Conservation (phyloP, 1,140 invertebrate species). For the Tyrophagus putrescentiae region DNA sequence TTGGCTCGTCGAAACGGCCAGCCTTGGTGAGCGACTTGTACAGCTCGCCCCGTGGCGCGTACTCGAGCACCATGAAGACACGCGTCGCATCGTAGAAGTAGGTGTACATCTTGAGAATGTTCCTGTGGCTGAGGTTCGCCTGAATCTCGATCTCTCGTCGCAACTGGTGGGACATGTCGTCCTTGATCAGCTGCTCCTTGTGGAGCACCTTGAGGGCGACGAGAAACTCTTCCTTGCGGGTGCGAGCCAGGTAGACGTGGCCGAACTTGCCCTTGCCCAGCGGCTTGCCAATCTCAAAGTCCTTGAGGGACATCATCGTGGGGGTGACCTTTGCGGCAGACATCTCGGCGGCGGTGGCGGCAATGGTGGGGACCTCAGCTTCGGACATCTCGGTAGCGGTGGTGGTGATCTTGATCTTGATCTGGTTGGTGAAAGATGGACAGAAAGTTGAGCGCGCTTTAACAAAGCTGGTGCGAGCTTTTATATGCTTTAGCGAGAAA, state of each 20-base stretch:
- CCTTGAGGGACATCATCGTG: slow-evolving; percentile 40
- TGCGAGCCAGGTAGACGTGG: slow-evolving; percentile 74
- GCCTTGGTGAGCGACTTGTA: slow-evolving; percentile 55
- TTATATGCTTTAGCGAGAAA: too few relatives aligned
- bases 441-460: too few relatives aligned
- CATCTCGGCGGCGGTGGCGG: too few relatives aligned
- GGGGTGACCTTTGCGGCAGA: too few relatives aligned
- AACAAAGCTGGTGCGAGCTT: too few relatives aligned
- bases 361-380: too few relatives aligned
- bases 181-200: slow-evolving; percentile 61
- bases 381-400: too few relatives aligned
- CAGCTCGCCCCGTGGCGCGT: slow-evolving; percentile 73
- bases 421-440: too few relatives aligned
- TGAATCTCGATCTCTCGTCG: slow-evolving; percentile 91
- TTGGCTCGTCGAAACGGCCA: slow-evolving; percentile 42
- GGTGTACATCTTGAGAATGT: slow-evolving; percentile 69
- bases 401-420: too few relatives aligned
- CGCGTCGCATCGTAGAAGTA: slow-evolving; percentile 79
- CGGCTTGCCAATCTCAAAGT: slow-evolving; percentile 70
- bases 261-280: slow-evolving; percentile 82
- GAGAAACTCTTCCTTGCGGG: slow-evolving; percentile 62
- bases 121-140: slow-evolving; percentile 60
- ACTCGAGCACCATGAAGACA: slow-evolving; percentile 83
- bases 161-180: slow-evolving; percentile 58
- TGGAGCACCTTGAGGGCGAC: slow-evolving; percentile 76